Conservation (phyloP, 1,140 invertebrate species). For the Saccostrea glomerata region DNA sequence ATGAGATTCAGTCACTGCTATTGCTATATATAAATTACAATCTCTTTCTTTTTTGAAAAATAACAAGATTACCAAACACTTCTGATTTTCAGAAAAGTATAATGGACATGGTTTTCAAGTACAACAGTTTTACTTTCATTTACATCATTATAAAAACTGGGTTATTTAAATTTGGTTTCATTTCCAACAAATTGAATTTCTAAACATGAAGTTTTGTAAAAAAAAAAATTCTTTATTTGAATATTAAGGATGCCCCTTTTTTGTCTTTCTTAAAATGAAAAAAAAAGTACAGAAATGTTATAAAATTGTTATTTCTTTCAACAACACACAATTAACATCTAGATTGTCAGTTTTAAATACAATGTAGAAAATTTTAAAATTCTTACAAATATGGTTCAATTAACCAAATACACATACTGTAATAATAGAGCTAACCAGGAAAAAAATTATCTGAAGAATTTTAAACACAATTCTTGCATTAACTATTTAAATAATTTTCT, state of each 20-base stretch:
- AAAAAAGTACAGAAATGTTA: too few relatives aligned
- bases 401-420: too few relatives aligned
- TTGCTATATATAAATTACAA: neutral
- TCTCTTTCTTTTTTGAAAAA: neutral
- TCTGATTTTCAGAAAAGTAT: neutral
- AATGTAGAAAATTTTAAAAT: neutral
- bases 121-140: too few relatives aligned
- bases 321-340: neutral
- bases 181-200: neutral
- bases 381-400: too few relatives aligned
- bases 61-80: neutral
- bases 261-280: neutral
- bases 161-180: neutral
- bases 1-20: constrained; percentile 10
- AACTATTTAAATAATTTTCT: neutral
- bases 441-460: neutral
- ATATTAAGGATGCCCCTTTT: neutral
- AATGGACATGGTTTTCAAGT: neutral
- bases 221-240: neutral
- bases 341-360: neutral
- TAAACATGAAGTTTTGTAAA: neutral
- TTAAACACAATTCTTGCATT: neutral
- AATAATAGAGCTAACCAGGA: too few relatives aligned
- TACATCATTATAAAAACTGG: too few relatives aligned
- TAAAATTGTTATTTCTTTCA: neutral